Conservation (phyloP, 1,140 invertebrate genomes). For the Rhopalosiphum padi region DNA sequence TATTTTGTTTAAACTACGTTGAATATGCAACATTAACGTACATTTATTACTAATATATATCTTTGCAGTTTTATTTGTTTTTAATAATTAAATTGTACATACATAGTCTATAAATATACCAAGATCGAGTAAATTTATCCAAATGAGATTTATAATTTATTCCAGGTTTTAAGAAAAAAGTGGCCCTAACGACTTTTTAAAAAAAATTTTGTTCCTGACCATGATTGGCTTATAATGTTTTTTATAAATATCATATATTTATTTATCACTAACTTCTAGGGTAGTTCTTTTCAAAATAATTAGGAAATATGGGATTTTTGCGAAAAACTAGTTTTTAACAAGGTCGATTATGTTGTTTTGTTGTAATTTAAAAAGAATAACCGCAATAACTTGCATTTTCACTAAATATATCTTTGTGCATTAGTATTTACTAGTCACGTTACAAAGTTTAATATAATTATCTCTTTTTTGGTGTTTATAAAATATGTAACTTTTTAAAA, state of each 20-base stretch:
- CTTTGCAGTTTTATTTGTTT: background rate
- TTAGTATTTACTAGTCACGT: background rate
- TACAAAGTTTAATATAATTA: too few species aligned
- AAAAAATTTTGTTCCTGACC: background rate
- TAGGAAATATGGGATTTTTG: too few species aligned
- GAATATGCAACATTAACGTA: background rate
- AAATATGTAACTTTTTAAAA: too few species aligned
- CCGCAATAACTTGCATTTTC: background rate
- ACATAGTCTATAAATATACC: background rate
- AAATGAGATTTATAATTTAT: background rate
- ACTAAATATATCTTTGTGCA: background rate
- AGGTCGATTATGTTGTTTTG: too few species aligned
- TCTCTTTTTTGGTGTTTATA: background rate
- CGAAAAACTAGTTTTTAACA: too few species aligned
- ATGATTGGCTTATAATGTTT: background rate
- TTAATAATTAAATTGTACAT: background rate
- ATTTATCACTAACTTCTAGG: too few species aligned
- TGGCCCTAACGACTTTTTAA: background rate
- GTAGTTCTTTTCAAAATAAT: too few species aligned
- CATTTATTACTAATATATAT: background rate
- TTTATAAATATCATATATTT: too few species aligned
- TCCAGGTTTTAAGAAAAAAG: background rate
- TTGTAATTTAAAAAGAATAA: too few species aligned
- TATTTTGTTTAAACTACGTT: too few species aligned
- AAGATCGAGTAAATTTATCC: background rate